Base-by-base conservation (phyloP, 2,888 invertebrate species). In the Miltochrista miniata region DNA sequence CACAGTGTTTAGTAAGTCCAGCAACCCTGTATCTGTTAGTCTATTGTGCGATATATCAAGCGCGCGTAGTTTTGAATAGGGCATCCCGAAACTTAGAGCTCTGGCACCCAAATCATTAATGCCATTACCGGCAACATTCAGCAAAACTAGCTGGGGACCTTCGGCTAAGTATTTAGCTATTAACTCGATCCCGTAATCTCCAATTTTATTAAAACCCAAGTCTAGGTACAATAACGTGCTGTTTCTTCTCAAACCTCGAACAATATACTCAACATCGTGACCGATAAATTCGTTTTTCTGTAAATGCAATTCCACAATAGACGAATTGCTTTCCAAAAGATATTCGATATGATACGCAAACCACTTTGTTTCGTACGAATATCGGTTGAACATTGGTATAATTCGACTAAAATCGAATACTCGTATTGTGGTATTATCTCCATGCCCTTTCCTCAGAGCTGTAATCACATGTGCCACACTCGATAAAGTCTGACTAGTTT, bases 201-300 rank as follows among this genome's bases (percentile, higher is more conserved):
- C 93, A 12, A 95, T 92, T 56, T 83, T 89, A 59, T 95, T 95
- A 50, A 84, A 93, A 0, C 90, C 92, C 10, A 95, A 72, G 80
- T 95, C 94, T 29, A 95, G 72, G 46, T 94, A 85, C 13, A 90
- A 60, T n/a, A 95, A 68, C 0, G 92, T 88, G 1, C 71, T 80
- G 64, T 94, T 94, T 1, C 67, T 61, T 11, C 79, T 72, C 40
- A 94, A 78, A 7, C 94, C 94, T 39, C 87, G 70, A 4, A 90
- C 70, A 51, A 94, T 78, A 49, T 87, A 87, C 58, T 94, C 93
- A 36, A 94, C 78, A 63, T 94, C 94, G 51, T 94, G 94, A 0
- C 93, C 92, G 11, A 90, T 87, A 33, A 94, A 92, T 67, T 91
- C 83, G 59, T 92, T 93, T 64, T 94, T 94, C 70, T 93, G 93